Conservation (phyloP, 2,888 invertebrate species). For the Dioctria linearis region DNA sequence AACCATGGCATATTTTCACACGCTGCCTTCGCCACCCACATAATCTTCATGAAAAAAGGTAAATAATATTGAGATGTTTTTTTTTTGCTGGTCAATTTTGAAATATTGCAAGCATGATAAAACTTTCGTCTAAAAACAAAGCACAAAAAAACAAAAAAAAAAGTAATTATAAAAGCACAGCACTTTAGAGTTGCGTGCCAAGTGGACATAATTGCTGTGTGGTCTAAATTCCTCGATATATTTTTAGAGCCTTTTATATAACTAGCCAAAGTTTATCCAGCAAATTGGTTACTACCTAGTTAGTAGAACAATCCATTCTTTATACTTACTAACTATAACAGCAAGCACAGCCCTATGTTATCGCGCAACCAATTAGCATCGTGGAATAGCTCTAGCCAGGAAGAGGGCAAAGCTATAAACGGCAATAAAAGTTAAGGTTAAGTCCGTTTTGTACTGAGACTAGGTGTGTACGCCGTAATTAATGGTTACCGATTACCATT, state of each 20-base stretch:
- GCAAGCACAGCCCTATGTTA: slow-evolving; percentile 10
- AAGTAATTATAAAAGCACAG: slow-evolving; percentile 38
- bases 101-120: background rate
- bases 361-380: slow-evolving; percentile 47
- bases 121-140: background rate
- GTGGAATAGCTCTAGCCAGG: slow-evolving; percentile 28
- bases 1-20: too few species aligned
- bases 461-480: slow-evolving; percentile 53
- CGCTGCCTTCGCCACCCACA: too few species aligned
- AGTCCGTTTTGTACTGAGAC: slow-evolving; percentile 52
- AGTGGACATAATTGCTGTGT: slow-evolving; percentile 44
- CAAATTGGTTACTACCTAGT: slow-evolving; percentile 49
- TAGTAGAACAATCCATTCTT: slow-evolving; percentile 41
- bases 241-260: slow-evolving; percentile 40
- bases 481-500: slow-evolving; percentile 55
- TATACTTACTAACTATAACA: background rate
- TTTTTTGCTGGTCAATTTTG: too few species aligned
- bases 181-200: slow-evolving; percentile 44
- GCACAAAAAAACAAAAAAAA: background rate
- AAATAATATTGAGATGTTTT: too few species aligned
- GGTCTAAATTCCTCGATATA: slow-evolving; percentile 43
- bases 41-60: too few species aligned
- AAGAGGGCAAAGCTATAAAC: slow-evolving; percentile 52
- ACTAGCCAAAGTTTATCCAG: slow-evolving; percentile 47
- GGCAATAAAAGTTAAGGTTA: slow-evolving; percentile 54